Percentiles rank a stretch among this genome's conserved stretches.
Conservation (phyloP, 2,113 vertebrate species). For the Chionomys nivalis region DNA sequence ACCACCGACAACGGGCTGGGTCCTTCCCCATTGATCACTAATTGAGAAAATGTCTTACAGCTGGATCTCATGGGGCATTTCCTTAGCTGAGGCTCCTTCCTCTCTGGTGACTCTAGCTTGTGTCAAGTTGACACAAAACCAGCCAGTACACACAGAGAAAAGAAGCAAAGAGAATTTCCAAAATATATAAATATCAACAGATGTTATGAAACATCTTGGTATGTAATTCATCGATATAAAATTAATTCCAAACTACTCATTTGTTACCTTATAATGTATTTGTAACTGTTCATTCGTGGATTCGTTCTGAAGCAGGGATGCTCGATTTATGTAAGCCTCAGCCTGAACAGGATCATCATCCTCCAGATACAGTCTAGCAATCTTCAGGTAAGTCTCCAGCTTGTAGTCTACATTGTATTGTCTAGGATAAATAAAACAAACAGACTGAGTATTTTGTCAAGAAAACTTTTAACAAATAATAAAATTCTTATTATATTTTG, state of each 20-base stretch:
- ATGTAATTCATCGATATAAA: conserved; percentile 35
- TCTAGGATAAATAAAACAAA: conserved; percentile 81
- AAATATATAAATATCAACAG: conserved; percentile 8
- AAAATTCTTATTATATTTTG: neutral
- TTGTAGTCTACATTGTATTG: conserved; percentile 99
- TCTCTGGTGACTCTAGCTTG: neutral
- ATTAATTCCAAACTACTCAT: conserved; percentile 64
- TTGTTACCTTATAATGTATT: conserved; percentile 96
- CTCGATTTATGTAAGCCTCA: conserved; percentile 98
- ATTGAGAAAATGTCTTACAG: neutral
- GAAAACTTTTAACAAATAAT: neutral
- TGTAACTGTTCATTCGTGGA: conserved; percentile 98
- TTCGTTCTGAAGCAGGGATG: conserved; percentile 98
- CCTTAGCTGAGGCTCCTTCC: neutral
- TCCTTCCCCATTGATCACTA: neutral
- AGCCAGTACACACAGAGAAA: neutral
- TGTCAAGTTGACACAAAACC: neutral
- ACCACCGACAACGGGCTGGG: neutral
- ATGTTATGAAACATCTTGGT: neutral
- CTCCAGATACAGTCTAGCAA: conserved; percentile 96
- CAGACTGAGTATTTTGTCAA: neutral
- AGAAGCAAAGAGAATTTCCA: neutral
- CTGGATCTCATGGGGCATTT: neutral
- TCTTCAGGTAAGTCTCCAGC: conserved; percentile 98
- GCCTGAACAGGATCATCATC: conserved; percentile 99